Base-by-base conservation (phyloP, 2,888 invertebrate genomes). In the Miltochrista miniata region DNA sequence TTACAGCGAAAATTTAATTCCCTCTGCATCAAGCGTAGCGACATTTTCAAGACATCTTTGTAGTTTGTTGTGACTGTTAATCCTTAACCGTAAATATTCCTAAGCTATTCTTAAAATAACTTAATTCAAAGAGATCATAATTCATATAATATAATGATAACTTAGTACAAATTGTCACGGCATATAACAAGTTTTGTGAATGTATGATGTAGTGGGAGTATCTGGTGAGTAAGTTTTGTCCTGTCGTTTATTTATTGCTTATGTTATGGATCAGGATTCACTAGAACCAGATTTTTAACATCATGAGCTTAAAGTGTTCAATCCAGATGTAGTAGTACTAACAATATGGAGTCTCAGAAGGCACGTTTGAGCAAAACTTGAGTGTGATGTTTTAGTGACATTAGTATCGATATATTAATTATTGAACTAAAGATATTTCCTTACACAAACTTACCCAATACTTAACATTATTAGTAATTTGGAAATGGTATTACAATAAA, bases 61-160 rank as follows among this genome's bases (percentile, higher is more conserved):
- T 62, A 34, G 47, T 24, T 24, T 24, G 59, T 79, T 78, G 79
- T 79, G 80, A 79, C 83, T 73, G 64, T 45, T 44, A 50, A 52
- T 56, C 51, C 46, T 63, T 68, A 63, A 63, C 56, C 65, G 68
- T 70, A 69, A 68, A 63, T 66, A 67, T 63, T 36, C 66, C 68
- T 72, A 72, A 55, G 48, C 43, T 64, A 82, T 81, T 73, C 70
- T 71, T 76, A 86, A 86, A 79, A 81, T 81, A 88, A 83, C 81
- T 81, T 83, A 87, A 77, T 77, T 83, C 87, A 89, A 90, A 88
- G 91, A 91, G 91, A 91, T 91, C 91, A 91, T 90, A 88, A 88
- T 86, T 86, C 90, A 90, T 91, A 91, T 69, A 87, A 81, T 76
- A 68, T 84, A 86, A 83, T 83, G 83, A 87, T 87, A 87, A 85